Evolutionary conservation across 2,797 vertebrate species (phyloP), one percentile per base, ranked within the genome.

Genomic region (Australoheros facetus): DNA sequence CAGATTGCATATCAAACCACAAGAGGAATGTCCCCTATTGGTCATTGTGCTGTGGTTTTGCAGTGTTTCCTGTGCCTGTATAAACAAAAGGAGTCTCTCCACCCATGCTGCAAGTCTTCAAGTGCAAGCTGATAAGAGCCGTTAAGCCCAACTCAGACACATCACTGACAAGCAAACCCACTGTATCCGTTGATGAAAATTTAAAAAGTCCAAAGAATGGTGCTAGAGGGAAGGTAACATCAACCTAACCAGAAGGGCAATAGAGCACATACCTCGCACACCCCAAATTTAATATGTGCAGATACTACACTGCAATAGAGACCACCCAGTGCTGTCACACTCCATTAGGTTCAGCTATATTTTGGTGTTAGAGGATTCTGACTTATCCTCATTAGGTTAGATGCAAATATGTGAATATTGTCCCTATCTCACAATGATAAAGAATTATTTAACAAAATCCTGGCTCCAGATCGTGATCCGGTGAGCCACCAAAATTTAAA

Each of bases 21-120:
- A 88, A 85, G 54, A 89, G 83, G 88, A 94, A 94, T 91, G 77
- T 74, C 92, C 86, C 84, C 85, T 76, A 75, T 80, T 92, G 87
- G 83, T 88, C 84, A 85, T 74, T 76, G 90, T 93, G 86, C 94
- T 95, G 42, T 30, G 23, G 42, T 42, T 66, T 66, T 66, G 39
- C 91, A 82, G 77, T 56, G 78, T 91, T 95, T 91, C 86, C 78
- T 78, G 86, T 60, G 80, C 78, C 74, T 89, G 56, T 75, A 64
- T 80, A 89, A 88, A 89, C 86, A 86, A 75, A 71, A 70, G 37
- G 3, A 81, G 62, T 54, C 71, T 79, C 77, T 79, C 83, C 81
- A 72, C 77, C 81, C 79, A 79, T 45, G 48, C 37, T 66, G 77
- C 4, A 42, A 58, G 12, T 45, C 53, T 66, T 66, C 62, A 66